These are phyloP conservation scores for Paguma larvata DNA, from an alignment of 2,797 vertebrate species.

Conservation along the genomic window DNA sequence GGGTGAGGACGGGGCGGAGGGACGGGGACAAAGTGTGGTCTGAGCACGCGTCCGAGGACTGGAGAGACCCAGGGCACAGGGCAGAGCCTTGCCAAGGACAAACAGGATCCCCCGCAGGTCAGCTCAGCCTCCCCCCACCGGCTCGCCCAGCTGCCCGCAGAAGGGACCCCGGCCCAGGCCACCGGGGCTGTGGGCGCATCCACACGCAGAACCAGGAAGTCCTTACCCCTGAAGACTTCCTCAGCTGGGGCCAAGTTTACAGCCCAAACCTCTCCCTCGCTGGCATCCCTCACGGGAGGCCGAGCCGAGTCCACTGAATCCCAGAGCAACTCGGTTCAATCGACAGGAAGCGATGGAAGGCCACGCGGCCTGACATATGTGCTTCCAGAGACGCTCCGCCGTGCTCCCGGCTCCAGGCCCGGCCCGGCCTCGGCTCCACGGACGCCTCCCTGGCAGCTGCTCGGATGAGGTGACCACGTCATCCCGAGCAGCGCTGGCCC, in stretches of 20 bases:
- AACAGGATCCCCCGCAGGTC: fast-evolving
- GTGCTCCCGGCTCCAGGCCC: not conserved
- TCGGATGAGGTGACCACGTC: fast-evolving
- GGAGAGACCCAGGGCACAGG: not conserved
- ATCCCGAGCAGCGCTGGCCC: fast-evolving
- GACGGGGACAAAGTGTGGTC: fast-evolving
- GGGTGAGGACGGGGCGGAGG: fast-evolving
- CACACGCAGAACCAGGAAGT: not conserved
- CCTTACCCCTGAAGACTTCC: not conserved
- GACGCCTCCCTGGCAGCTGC: too few species aligned
- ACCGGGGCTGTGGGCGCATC: fast-evolving
- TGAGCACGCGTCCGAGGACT: fast-evolving
- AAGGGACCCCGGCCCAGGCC: too few species aligned
- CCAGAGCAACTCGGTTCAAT: not conserved
- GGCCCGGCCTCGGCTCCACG: fast-evolving
- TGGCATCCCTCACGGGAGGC: fast-evolving
- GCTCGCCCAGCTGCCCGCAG: not conserved
- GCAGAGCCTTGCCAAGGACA: not conserved
- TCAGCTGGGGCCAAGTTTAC: not conserved
- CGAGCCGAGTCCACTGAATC: not conserved
- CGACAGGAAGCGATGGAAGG: not conserved
- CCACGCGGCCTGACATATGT: not conserved
- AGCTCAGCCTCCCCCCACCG: fast-evolving
- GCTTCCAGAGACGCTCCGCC: too few species aligned
- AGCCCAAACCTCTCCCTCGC: not conserved